A percentile compares a stretch with the other conserved stretches of the same genome.
These are phyloP conservation scores for Pomatorhinus ruficollis DNA, from an alignment of 2,113 vertebrate species.

Conservation along the genomic window DNA sequence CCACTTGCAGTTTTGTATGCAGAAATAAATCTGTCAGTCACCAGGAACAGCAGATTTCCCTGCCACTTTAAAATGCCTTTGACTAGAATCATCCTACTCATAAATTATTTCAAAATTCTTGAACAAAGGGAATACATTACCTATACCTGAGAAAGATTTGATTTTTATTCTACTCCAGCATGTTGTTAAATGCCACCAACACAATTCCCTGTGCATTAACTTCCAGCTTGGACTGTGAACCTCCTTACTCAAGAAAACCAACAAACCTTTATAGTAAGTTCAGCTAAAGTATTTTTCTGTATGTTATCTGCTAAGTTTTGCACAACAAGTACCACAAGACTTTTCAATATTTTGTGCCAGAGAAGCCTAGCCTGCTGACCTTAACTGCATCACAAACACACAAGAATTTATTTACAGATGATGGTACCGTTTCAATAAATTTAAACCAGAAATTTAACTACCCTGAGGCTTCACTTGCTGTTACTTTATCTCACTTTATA, in stretches of 20 bases:
- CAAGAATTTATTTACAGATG: background rate
- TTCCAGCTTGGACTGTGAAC: background rate
- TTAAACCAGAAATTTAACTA: background rate
- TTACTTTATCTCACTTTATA: background rate
- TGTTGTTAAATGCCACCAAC: background rate
- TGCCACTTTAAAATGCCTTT: background rate
- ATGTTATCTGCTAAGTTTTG: background rate
- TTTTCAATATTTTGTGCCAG: background rate
- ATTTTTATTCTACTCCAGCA: background rate
- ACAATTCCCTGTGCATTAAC: background rate
- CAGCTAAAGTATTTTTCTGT: background rate
- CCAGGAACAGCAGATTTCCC: background rate
- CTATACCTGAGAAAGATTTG: fast-evolving
- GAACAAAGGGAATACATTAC: background rate
- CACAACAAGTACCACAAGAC: background rate
- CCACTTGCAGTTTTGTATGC: background rate
- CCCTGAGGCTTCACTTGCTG: background rate
- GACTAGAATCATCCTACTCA: background rate
- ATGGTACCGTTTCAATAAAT: background rate
- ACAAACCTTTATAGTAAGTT: background rate
- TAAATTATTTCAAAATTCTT: background rate
- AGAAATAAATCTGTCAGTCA: constrained; percentile 15
- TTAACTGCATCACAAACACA: background rate
- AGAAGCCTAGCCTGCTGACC: background rate
- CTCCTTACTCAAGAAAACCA: background rate